Percentiles rank a stretch among this genome's conserved stretches.
phyloP scores from a whole-genome alignment of 2,888 invertebrate genomes.

The Hydraecia micacea region DNA sequence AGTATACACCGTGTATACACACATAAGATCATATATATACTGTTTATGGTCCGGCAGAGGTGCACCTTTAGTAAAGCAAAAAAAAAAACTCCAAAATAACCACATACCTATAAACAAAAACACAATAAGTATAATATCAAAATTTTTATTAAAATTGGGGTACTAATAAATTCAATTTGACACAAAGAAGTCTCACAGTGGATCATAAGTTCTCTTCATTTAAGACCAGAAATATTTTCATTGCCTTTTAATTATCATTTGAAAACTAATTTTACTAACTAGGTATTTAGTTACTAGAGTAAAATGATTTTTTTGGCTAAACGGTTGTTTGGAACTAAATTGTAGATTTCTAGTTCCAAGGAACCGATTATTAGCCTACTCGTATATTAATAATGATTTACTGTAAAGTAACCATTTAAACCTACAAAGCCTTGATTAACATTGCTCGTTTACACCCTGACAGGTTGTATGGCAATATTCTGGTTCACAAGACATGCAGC shows the following conservation, averaged over 20 bases:
- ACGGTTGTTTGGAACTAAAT: no score
- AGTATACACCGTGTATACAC: no score
- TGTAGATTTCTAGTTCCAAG: neutral
- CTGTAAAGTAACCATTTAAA: neutral
- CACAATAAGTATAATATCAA: neutral
- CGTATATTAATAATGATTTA: neutral
- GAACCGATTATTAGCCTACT: neutral
- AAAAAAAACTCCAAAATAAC: neutral
- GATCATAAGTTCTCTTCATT: neutral
- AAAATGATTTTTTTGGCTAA: no score
- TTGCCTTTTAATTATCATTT: neutral
- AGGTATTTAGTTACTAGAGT: no score
- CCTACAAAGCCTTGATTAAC: neutral
- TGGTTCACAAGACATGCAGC: slow-evolving; percentile 10
- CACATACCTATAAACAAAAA: neutral
- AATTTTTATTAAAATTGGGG: neutral
- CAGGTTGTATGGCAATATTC: slow-evolving; percentile 12
- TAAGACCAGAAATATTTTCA: neutral
- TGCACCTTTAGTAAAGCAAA: neutral
- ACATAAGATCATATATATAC: no score
- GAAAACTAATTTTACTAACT: neutral
- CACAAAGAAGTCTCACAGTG: neutral
- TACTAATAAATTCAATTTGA: neutral
- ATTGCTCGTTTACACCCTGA: slow-evolving; percentile 8
- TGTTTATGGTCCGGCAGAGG: neutral